Evolutionary conservation across 2,797 vertebrate genomes (phyloP).

Genomic region (Epinephelus awoara): DNA sequence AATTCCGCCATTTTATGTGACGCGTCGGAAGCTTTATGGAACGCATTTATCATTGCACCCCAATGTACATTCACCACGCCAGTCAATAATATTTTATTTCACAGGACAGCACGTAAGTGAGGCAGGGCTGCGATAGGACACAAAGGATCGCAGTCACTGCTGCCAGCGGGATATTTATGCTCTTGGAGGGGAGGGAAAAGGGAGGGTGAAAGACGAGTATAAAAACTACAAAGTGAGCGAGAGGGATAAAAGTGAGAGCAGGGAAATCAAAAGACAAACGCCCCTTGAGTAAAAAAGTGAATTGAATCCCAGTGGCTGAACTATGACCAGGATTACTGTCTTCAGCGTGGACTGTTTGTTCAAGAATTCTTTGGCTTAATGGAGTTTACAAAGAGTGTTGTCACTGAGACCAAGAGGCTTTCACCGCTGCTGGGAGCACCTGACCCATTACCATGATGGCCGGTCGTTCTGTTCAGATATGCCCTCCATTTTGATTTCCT

Average conservation of each 20-base stretch:
- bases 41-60: slow-evolving; percentile 58
- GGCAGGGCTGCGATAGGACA: slow-evolving; percentile 50
- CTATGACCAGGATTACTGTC: slow-evolving; percentile 12
- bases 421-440: slow-evolving; percentile 3
- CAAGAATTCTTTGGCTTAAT: slow-evolving; percentile 13
- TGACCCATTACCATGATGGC: slow-evolving; percentile 18
- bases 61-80: slow-evolving; percentile 57
- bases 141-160: slow-evolving; percentile 51
- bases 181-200: slow-evolving; percentile 13
- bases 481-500: not conserved
- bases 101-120: slow-evolving; percentile 51
- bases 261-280: slow-evolving; percentile 46
- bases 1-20: slow-evolving; percentile 62
- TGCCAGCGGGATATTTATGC: slow-evolving; percentile 62
- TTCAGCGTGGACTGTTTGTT: slow-evolving; percentile 7
- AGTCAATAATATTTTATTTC: slow-evolving; percentile 72
- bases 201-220: slow-evolving; percentile 25
- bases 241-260: slow-evolving; percentile 27
- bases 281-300: slow-evolving; percentile 5
- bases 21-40: slow-evolving; percentile 65
- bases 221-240: slow-evolving; percentile 30
- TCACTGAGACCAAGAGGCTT: slow-evolving; percentile 14
- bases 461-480: not conserved
- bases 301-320: slow-evolving; percentile 36
- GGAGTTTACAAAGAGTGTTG: slow-evolving; percentile 1